Evolutionary conservation across 37 sponge, comb jelly and placozoan genomes (phyloP), one percentile per base, ranked within the genome.

Genomic region (Bolinopsis microptera): DNA sequence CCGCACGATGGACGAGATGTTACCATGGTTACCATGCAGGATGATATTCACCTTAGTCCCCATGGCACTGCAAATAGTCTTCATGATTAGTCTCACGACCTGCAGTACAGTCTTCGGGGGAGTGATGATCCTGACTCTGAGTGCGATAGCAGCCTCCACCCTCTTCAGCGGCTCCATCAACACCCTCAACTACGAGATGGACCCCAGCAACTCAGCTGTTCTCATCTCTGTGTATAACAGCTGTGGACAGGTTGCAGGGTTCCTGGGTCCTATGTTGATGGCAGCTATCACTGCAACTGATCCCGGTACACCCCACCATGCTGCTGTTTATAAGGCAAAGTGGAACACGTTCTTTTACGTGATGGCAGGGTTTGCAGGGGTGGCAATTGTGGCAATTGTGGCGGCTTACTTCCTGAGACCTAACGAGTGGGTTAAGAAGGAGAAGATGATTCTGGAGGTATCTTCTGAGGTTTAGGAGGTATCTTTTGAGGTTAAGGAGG

Each of bases 1-100:
- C 75, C 75, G 31, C 5, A 23, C 5, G 75, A 8, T 72, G 26
- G 75, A 72, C 31, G 3, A 3, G 5, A 3, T 30, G 31, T 30
- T 72, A 3, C 75, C 75, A n/a, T 72, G 75, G 75, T 72, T 72
- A 28, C 26, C 13, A 30, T 72, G 75, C 31, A 72, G 75, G 75
- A 72, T 72, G 75, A 24, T 72, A 3, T 72, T 72, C 13, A 72
- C 75, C 2, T 5, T 72, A 5, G 75, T 72, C 26, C 75, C 75
- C 26, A 72, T 72, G 75, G 75, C 18, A 72, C 5, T 72, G 3
- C 75, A 72, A n/a, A 72, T 72, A 72, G 75, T 72, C 3, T n/a
- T 72, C 75, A 30, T 5, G 2, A n/a, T 72, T 3, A n/a, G 22
- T 5, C 31, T 72, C 31, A n/a, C 75, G 2, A 30, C 2, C 2